These are phyloP conservation scores for Platerodrilus igneus DNA, from an alignment of 2,888 invertebrate species.

Conservation along the genomic window DNA sequence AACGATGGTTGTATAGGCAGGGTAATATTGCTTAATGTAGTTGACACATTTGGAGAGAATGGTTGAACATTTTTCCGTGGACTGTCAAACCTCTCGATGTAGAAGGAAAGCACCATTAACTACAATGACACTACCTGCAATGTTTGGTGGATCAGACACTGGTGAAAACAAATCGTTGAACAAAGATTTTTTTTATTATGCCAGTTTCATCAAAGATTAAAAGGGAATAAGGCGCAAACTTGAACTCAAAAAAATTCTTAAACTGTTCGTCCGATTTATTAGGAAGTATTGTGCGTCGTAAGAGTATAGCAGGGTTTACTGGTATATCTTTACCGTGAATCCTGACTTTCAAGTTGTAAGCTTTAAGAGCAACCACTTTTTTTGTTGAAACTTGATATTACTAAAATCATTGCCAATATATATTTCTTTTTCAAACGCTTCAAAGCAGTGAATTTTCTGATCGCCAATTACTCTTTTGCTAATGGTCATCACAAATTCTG, in stretches of 20 bases:
- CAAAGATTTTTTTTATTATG: conserved; percentile 1
- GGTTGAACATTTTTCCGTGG: background rate
- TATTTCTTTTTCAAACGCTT: conserved; percentile 3
- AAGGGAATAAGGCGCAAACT: background rate
- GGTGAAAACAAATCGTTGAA: conserved; percentile 2
- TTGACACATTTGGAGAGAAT: background rate
- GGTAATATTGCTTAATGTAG: too few species aligned
- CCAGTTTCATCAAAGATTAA: background rate
- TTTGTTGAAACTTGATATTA: conserved; percentile 1
- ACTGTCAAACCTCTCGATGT: background rate
- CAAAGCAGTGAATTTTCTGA: conserved; percentile 7
- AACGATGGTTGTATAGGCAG: too few species aligned
- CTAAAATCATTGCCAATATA: conserved; percentile 1
- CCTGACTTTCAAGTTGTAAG: background rate
- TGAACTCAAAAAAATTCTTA: background rate
- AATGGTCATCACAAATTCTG: background rate
- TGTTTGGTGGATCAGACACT: background rate
- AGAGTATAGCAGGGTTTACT: conserved; percentile 2
- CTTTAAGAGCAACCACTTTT: conserved; percentile 2
- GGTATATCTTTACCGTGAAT: conserved; percentile 2
- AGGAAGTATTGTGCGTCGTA: background rate
- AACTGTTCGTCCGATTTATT: background rate
- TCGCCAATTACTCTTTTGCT: conserved; percentile 6
- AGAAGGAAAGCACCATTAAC: background rate
- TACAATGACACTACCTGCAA: background rate